Evolutionary conservation across 2,888 invertebrate species (phyloP).

Genomic region (Elgonia sp.): DNA sequence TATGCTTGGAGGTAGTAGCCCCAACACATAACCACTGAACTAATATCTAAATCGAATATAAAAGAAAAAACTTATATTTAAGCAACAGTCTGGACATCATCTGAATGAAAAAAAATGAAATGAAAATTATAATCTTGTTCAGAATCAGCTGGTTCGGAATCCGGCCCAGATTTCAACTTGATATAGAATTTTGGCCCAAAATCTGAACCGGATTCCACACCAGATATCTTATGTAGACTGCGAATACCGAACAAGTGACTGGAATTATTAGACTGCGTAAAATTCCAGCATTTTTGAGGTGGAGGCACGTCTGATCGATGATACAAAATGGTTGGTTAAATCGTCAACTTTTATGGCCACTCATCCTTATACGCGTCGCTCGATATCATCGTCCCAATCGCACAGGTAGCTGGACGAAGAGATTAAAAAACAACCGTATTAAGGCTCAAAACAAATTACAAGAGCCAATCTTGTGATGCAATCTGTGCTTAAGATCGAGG

Average conservation of each 20-base stretch:
- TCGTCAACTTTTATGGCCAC: constrained; percentile 65
- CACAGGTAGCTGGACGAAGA: constrained; percentile 79
- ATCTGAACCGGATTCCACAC: too few species aligned
- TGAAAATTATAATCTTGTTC: too few species aligned
- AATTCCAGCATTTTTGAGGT: constrained; percentile 4
- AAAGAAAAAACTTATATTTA: too few species aligned
- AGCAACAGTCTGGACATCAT: too few species aligned
- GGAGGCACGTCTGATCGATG: constrained; percentile 49
- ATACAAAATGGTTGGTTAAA: constrained; percentile 59
- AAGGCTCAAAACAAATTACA: constrained; percentile 83
- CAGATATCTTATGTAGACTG: too few species aligned
- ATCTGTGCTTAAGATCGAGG: constrained; percentile 81
- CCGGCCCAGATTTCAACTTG: too few species aligned
- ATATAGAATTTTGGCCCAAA: too few species aligned
- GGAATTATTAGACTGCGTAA: constrained; percentile 43
- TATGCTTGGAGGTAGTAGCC: too few species aligned
- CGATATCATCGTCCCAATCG: constrained; percentile 69
- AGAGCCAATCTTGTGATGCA: constrained; percentile 81
- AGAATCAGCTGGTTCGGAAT: too few species aligned
- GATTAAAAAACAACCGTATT: constrained; percentile 82
- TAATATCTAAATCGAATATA: too few species aligned
- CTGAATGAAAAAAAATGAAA: too few species aligned
- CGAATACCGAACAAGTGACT: constrained; percentile 44
- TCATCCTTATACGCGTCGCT: constrained; percentile 41
- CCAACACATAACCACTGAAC: too few species aligned